Percentiles rank a stretch among this genome's conserved stretches.
Evolutionary conservation across 2,797 vertebrate genomes (phyloP).

Genomic region (Ptychadena robeensis): DNA sequence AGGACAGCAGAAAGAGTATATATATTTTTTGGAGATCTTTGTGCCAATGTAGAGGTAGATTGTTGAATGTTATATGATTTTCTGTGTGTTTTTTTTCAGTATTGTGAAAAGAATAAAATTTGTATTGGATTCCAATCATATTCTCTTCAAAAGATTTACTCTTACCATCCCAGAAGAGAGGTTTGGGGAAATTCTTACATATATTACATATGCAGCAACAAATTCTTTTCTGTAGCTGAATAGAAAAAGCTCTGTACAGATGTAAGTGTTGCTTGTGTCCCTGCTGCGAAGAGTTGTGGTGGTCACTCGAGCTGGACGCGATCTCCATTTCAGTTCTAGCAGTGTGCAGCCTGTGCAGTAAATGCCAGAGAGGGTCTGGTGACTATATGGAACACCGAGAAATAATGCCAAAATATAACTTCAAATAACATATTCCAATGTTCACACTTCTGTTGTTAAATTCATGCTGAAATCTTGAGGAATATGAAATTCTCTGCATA

Average conservation of each 20-base stretch:
- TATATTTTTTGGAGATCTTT: no score
- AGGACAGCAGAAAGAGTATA: no score
- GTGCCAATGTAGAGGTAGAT: no score
- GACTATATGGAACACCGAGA: not conserved
- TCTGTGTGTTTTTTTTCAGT: no score
- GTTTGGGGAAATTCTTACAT: no score
- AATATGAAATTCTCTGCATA: constrained; percentile 38
- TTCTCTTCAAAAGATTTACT: not conserved
- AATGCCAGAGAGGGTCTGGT: not conserved
- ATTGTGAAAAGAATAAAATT: no score
- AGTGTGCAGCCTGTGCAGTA: not conserved
- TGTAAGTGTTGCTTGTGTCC: not conserved
- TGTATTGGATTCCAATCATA: not conserved
- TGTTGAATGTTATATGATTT: no score
- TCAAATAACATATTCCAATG: constrained; percentile 1
- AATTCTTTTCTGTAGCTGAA: no score
- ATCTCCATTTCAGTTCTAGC: not conserved
- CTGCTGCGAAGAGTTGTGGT: not conserved
- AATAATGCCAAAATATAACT: constrained; percentile 9
- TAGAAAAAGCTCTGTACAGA: no score
- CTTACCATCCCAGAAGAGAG: not conserved
- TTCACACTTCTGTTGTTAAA: constrained; percentile 52
- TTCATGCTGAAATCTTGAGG: constrained; percentile 25
- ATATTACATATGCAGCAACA: no score
- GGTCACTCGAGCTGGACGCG: not conserved